phyloP scores from a whole-genome alignment of 2,113 vertebrate genomes.

The Ameiurus melas region DNA sequence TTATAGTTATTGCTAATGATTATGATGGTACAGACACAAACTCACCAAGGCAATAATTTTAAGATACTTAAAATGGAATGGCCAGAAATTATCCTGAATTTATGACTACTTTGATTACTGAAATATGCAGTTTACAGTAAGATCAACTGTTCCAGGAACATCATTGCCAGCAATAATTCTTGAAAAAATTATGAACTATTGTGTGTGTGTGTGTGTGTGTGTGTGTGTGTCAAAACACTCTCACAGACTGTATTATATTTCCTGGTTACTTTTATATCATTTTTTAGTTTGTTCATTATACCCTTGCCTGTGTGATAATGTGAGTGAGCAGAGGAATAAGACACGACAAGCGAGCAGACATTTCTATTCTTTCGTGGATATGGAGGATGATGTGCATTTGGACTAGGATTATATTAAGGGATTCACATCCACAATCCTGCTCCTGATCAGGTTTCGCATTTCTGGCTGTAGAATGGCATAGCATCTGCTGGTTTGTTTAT shows the following conservation, averaged over 20 bases:
- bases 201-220: neutral
- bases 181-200: neutral
- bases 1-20: neutral
- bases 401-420: neutral
- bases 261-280: neutral
- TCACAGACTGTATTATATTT: neutral
- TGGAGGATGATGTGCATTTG: constrained; percentile 20
- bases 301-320: neutral
- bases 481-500: constrained; percentile 47
- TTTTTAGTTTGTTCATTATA: constrained; percentile 6
- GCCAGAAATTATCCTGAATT: neutral
- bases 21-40: neutral
- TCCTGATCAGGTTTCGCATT: constrained; percentile 33
- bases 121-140: constrained; percentile 32
- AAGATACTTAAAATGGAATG: neutral
- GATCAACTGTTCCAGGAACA: neutral
- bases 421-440: constrained; percentile 18
- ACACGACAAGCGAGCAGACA: neutral
- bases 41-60: neutral
- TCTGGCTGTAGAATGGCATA: constrained; percentile 36
- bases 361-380: neutral
- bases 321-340: neutral
- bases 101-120: constrained; percentile 23
- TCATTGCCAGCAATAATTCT: neutral
- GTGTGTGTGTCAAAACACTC: neutral